Conservation (phyloP, 2,113 vertebrate species). For the Rousettus leschenaultii region DNA sequence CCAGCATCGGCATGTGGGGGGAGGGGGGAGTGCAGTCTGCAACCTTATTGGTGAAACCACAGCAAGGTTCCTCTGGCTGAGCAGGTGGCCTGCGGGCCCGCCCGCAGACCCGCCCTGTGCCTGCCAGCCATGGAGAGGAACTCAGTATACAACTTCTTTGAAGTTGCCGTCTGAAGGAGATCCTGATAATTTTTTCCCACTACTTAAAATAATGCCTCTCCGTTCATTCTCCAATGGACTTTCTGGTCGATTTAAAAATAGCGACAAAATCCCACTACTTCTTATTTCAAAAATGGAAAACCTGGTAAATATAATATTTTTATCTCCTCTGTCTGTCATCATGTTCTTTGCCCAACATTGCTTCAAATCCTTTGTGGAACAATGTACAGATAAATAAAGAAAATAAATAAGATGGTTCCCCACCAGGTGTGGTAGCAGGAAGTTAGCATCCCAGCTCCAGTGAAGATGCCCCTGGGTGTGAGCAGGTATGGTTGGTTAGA, state of each 20-base stretch:
- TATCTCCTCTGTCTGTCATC: neutral
- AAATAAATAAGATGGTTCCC: neutral
- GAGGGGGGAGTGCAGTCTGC: neutral
- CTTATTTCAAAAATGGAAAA: neutral
- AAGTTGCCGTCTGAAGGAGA: neutral
- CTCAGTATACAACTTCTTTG: no score
- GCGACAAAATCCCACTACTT: neutral
- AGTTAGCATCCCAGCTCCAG: rapidly evolving
- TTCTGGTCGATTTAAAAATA: slow-evolving; percentile 19
- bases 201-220: neutral
- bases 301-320: neutral
- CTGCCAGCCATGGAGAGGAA: neutral
- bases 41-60: rapidly evolving
- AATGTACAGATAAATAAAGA: neutral
- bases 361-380: neutral
- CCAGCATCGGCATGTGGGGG: rapidly evolving
- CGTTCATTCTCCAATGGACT: neutral
- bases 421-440: neutral
- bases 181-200: neutral
- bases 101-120: rapidly evolving
- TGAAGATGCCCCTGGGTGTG: rapidly evolving
- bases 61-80: neutral
- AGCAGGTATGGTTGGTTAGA: no score
- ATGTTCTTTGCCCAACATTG: neutral
- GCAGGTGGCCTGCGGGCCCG: neutral